Base-by-base conservation (phyloP, 2,797 vertebrate genomes). In the Poeciliopsis presidionis region DNA sequence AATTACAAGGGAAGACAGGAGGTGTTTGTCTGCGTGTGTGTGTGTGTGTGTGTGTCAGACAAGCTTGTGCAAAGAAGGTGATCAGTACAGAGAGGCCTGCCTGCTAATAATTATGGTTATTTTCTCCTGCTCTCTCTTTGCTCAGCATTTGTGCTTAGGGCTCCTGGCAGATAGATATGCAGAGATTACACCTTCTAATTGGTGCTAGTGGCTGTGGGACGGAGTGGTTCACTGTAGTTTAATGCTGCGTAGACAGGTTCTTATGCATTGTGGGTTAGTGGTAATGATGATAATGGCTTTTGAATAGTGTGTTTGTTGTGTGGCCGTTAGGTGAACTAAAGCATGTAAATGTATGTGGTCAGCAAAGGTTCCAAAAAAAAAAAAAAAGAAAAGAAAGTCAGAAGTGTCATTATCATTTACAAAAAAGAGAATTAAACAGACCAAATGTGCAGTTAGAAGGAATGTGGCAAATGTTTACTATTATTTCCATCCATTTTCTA, bases 161-260 rank as follows among this genome's bases (percentile, higher is more conserved):
- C 88, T 93, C 93, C 63, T 81, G 92, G 91, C 95, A 95, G 92
- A 94, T 94, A 93, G 89, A 93, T 87, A 91, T 90, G 86, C 91
- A 85, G 89, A 93, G 88, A 94, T 95, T 93, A 80, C 28, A 87
- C 88, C 88, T 92, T 93, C 90, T 92, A 93, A 93, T 93, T 93
- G 93, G 90, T 87, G 89, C 89, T 84, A 80, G 91, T 75, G 85
- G 92, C 89, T 89, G 85, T 88, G 81, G 87, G 84, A 79, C 61
- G 14, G 76, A 82, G 80, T 74, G 81, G 83, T 88, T 88, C 84
- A 83, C 51, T 86, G 88, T 79, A 72, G 82, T 91, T 91, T 90
- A 92, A 81, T 90, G 90, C 91, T 90, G 88, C 75, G 87, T 87
- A 73, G 84, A 88, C 88, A 84, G 67, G 8, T 86, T 90, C 89